A percentile compares a stretch with the other conserved stretches of the same genome.
Conservation (phyloP, 2,113 vertebrate genomes). For the Zosterops japonicus region DNA sequence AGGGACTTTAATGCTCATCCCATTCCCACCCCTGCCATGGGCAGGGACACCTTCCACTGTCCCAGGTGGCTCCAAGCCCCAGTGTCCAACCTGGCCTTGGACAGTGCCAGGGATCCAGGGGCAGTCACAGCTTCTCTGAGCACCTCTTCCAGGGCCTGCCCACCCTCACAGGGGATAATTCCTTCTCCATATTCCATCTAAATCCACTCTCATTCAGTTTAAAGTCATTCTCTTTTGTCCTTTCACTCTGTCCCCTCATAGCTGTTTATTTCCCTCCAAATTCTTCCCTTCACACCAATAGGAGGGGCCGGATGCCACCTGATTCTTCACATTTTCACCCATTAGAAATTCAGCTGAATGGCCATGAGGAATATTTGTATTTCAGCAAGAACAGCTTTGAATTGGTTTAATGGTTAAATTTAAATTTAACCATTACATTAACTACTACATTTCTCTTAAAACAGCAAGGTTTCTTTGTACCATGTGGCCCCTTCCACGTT, state of each 20-base stretch:
- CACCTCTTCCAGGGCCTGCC: neutral
- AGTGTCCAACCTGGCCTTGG: neutral
- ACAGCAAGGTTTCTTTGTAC: neutral
- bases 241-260: neutral
- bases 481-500: rapidly evolving
- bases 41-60: rapidly evolving
- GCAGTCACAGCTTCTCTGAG: neutral
- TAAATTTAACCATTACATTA: neutral
- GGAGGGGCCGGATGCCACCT: neutral
- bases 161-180: rapidly evolving
- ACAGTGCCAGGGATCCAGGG: neutral
- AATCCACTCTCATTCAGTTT: neutral
- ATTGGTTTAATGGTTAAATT: neutral
- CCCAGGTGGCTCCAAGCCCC: neutral
- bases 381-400: neutral
- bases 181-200: neutral
- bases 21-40: neutral
- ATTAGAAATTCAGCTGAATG: neutral
- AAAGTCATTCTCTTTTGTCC: neutral
- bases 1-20: neutral
- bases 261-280: neutral
- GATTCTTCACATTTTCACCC: neutral
- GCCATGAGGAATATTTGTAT: neutral
- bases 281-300: neutral
- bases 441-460: neutral